phyloP scores from a whole-genome alignment of 2,888 invertebrate species.

The Hofmannophila pseudospretella region DNA sequence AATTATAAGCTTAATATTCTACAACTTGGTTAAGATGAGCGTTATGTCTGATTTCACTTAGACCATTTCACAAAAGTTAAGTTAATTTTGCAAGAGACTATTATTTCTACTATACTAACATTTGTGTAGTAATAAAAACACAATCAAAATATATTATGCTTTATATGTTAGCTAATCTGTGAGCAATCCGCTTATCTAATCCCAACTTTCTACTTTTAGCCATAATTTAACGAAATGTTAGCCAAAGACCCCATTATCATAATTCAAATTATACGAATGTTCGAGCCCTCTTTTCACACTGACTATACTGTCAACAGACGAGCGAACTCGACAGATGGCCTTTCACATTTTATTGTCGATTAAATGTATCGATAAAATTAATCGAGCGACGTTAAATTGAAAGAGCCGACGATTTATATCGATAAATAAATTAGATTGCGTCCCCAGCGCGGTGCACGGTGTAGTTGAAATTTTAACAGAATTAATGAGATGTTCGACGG shows the following conservation, averaged over 20 bases:
- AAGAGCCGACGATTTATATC: constrained; percentile 23
- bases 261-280: constrained; percentile 23
- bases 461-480: constrained; percentile 12
- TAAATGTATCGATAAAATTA: constrained; percentile 32
- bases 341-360: constrained; percentile 27
- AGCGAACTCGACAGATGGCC: constrained; percentile 43
- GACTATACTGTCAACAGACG: constrained; percentile 18
- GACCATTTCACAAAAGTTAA: no score
- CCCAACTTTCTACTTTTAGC: no score
- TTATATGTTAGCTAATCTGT: no score
- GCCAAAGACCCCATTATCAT: constrained; percentile 25
- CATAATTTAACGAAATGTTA: no score
- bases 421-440: constrained; percentile 23
- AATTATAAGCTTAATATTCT: no score
- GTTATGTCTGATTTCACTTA: no score
- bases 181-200: no score
- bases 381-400: constrained; percentile 32
- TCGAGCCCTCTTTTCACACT: constrained; percentile 19
- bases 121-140: no score
- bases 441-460: constrained; percentile 2
- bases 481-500: constrained; percentile 5
- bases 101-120: no score
- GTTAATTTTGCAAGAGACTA: no score
- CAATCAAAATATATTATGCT: no score
- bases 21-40: no score